Evolutionary conservation across 2,888 invertebrate genomes (phyloP).

Genomic region (Eupsilia transversa): DNA sequence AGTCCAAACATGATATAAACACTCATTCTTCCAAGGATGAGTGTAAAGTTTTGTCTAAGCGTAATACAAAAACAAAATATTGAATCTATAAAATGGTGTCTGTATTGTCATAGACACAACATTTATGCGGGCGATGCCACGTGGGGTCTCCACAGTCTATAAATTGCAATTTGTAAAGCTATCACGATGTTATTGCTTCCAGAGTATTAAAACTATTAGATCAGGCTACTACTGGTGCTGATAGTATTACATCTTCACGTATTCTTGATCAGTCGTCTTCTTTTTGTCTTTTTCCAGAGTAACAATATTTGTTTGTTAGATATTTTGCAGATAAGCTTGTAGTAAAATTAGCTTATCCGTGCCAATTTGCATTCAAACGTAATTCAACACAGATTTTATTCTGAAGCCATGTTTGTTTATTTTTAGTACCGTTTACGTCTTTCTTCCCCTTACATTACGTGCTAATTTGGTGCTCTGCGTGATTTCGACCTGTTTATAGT

Average conservation of each 20-base stretch:
- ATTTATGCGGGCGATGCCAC: slow-evolving; percentile 47
- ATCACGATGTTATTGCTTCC: slow-evolving; percentile 27
- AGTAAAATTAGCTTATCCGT: slow-evolving; percentile 30
- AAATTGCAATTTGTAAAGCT: slow-evolving; percentile 51
- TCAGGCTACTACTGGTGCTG: not conserved
- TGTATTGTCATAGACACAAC: slow-evolving; percentile 20
- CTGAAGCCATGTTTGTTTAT: slow-evolving; percentile 33
- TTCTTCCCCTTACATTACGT: slow-evolving; percentile 41
- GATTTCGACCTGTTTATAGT: slow-evolving; percentile 60
- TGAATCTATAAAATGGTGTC: slow-evolving; percentile 3
- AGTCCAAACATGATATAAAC: not conserved
- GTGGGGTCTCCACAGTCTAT: slow-evolving; percentile 55
- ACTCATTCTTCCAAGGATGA: not conserved
- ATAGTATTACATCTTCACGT: slow-evolving; percentile 3
- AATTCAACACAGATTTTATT: slow-evolving; percentile 28
- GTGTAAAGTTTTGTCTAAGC: not conserved
- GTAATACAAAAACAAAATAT: slow-evolving; percentile 10
- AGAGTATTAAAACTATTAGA: slow-evolving; percentile 10
- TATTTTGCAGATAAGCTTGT: not conserved
- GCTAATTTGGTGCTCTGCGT: slow-evolving; percentile 62
- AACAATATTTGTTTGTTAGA: slow-evolving; percentile 5
- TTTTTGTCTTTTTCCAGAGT: not conserved
- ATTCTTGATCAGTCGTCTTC: not conserved
- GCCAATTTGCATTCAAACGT: slow-evolving; percentile 5
- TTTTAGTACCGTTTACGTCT: slow-evolving; percentile 36